Evolutionary conservation across 2,797 vertebrate genomes (phyloP), one percentile per base, ranked within the genome.

Genomic region (Geotrypetes seraphini): DNA sequence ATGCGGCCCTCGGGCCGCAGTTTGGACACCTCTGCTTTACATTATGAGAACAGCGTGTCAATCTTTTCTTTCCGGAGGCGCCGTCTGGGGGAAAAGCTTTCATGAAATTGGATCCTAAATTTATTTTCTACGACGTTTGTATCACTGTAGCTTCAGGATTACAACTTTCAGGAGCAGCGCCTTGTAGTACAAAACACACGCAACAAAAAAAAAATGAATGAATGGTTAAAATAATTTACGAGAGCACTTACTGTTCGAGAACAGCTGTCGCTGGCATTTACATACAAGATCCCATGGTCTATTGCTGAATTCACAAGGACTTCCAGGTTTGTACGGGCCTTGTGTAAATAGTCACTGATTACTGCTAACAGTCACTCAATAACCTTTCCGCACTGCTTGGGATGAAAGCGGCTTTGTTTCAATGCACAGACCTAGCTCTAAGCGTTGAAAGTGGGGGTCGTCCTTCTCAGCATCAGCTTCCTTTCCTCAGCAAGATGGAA

Each of bases 371-470:
- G 31, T 55, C 40, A 45, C 36, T 47, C 36, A 15, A 19, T 36
- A 40, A 61, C 17, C 26, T 59, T 55, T 39, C 25, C 48, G 24
- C 21, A 32, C 28, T 34, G 8, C 26, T 33, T 40, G 54, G 50
- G 65, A 49, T n/a, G 57, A 43, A 46, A 27, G 32, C 7, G 16
- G 23, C 30, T 64, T 59, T 57, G 28, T 64, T 44, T 23, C 23
- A 24, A 16, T 17, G 13, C 1, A 2, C 14, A 1, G 15, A 6
- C 23, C 45, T 25, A 29, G 38, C 25, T 23, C n/a, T n/a, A n/a
- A n/a, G n/a, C n/a, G n/a, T 7, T 19, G 11, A 60, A n/a, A n/a
- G 14, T 13, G 43, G 41, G 51, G 53, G 39, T 11, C 2, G 14
- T 41, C 22, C 39, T 55, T 30, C 40, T 59, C 50, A 50, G 64